Base-by-base conservation (phyloP, 2,888 invertebrate genomes). In the Caradrina kadenii region DNA sequence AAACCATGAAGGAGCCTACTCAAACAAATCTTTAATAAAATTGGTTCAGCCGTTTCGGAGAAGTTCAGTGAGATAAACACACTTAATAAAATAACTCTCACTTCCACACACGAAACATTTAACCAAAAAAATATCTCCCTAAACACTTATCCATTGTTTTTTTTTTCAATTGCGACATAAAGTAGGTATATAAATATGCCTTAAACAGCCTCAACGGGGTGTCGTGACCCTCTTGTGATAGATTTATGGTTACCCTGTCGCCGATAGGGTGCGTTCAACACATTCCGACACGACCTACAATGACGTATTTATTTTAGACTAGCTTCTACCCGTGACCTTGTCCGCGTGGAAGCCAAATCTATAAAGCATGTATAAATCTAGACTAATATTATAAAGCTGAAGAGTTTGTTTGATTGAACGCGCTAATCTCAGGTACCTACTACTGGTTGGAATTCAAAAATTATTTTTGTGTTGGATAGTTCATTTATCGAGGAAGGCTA, bases 201-300 rank as follows among this genome's bases (percentile, higher is more conserved):
- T 69, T 45, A 71, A 69, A 75, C 79, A 69, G 61, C 50, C 61
- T 69, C 55, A 64, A 50, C 54, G 74, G 62, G 74, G 76, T 74
- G 71, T 53, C 69, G 69, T 74, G 73, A 67, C 81, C 79, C 69
- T 75, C 70, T 73, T 39, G 59, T 78, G 84, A 80, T 54, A 82
- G 82, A 87, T 87, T 85, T 87, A 86, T 87, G 73, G 81, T 73
- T 56, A 70, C 66, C 68, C 76, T 81, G 75, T 76, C 73, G 15
- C 58, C 69, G 71, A 73, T 85, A 76, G 79, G 80, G 69, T 79
- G 73, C 56, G 60, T 76, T 79, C 73, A 59, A 62, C 69, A 71
- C 48, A 53, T 62, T 58, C 54, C 63, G 54, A 80, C 67, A 69
- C n/a, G 56, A 19, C 42, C 60, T 70, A 62, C 31, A 53, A 42